phyloP scores from a whole-genome alignment of 2,113 vertebrate genomes.

The Xenus cinereus region DNA sequence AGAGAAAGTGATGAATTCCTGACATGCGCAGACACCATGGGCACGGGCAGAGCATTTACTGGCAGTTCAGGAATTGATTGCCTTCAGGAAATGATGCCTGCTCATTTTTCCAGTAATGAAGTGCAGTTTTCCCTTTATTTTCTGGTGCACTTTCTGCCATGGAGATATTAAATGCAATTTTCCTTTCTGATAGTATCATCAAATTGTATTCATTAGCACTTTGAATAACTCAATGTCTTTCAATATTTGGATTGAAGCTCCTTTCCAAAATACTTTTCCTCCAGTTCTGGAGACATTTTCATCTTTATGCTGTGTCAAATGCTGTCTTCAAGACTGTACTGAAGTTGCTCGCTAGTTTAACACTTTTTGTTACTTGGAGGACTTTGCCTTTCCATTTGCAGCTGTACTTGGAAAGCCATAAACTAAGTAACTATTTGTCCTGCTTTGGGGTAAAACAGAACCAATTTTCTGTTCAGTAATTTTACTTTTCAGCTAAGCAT shows the following conservation, averaged over 20 bases:
- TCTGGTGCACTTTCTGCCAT: not conserved
- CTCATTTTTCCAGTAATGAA: slow-evolving; percentile 5
- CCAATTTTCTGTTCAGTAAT: not conserved
- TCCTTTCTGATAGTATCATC: not conserved
- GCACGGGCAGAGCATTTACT: not conserved
- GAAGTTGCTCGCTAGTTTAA: not conserved
- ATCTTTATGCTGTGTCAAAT: not conserved
- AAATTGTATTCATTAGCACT: not conserved
- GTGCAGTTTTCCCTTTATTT: not conserved
- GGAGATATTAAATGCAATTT: not conserved
- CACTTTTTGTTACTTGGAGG: not conserved
- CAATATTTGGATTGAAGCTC: not conserved
- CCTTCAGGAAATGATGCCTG: not conserved
- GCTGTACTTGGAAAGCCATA: not conserved
- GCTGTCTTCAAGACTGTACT: not conserved
- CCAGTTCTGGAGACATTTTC: not conserved
- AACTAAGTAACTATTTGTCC: not conserved
- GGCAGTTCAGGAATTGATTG: not conserved
- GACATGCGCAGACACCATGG: not conserved
- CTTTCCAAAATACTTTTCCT: not conserved
- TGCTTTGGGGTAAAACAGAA: not conserved
- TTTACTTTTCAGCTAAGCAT: not conserved
- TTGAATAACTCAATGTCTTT: not conserved
- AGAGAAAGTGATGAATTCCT: not conserved
- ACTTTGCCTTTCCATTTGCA: not conserved